Base-by-base conservation (phyloP, 2,113 vertebrate genomes). In the Morphnarchus princeps region DNA sequence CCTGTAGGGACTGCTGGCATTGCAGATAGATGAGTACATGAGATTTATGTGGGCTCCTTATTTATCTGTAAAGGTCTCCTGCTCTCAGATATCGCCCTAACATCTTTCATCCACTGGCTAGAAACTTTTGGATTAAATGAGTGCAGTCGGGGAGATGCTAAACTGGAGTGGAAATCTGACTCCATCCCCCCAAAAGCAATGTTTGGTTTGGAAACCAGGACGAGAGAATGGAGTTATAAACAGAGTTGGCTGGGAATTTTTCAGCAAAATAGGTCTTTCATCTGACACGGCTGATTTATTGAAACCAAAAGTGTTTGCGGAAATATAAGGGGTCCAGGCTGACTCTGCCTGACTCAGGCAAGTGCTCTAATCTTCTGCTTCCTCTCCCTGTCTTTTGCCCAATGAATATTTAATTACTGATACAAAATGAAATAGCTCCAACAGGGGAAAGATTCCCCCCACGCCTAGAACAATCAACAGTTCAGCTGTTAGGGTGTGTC, bases 131-230 rank as follows among this genome's bases (percentile, higher is more conserved):
- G 58, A 92, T 71, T 90, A 80, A 94, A 87, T 12, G 16, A 92
- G 32, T 50, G 47, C 57, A 90, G 73, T 20, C 0, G 0, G 25
- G 63, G 38, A 97, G 82, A 94, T 91, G 70, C 66, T 82, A 49
- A 95, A 89, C 63, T 95, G 89, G 73, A 82, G 47, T 4, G 24
- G 72, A 93, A 95, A 93, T 88, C 72, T 55, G 77, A 87, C 42
- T 96, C 81, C 83, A 58, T 67, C 59, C 26, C 92, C 92, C 36
- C 50, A 91, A 96, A 65, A 97, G 93, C 74, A 81, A 73, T 54
- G 94, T 93, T 95, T 96, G 71, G 61, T 86, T 96, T 97, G 85
- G 88, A 97, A 96, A 94, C 16, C 78, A 96, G 70, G 90, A 93
- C 0, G n/a, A 91, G 81, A 94, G 88, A 93, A 94, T 69, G 87